A percentile compares a stretch with the other conserved stretches of the same genome.
Evolutionary conservation across 2,888 invertebrate species (phyloP).

Genomic region (Aspidapion aeneum): DNA sequence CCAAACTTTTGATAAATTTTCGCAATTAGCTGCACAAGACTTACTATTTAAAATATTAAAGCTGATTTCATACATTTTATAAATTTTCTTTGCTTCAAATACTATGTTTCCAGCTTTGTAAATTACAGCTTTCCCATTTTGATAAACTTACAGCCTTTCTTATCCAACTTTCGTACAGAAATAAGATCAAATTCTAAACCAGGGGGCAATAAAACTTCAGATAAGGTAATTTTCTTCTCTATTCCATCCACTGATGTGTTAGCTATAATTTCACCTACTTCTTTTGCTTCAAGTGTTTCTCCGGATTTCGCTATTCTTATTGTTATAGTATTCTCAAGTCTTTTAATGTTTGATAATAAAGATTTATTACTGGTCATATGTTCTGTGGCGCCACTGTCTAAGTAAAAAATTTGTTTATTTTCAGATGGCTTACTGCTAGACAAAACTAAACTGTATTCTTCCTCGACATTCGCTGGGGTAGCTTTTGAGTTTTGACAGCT

Average conservation of each 20-base stretch:
- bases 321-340: constrained; percentile 8
- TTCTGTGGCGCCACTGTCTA: constrained; percentile 23
- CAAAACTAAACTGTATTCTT: too few relatives aligned
- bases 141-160: constrained; percentile 13
- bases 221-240: too few relatives aligned
- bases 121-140: constrained; percentile 9
- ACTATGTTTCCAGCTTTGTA: constrained; percentile 11
- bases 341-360: too few relatives aligned
- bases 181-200: constrained; percentile 10
- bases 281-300: constrained; percentile 16
- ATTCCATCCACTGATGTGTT: too few relatives aligned
- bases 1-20: not conserved
- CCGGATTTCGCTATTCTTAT: constrained; percentile 15
- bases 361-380: too few relatives aligned
- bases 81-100: constrained; percentile 13
- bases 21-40: not conserved
- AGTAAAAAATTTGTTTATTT: too few relatives aligned
- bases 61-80: constrained; percentile 15
- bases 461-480: too few relatives aligned
- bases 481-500: too few relatives aligned
- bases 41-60: constrained; percentile 1
- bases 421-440: too few relatives aligned
- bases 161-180: constrained; percentile 14
- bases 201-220: constrained; percentile 2
- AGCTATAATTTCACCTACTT: constrained; percentile 15